Evolutionary conservation across 2,113 vertebrate species (phyloP), one percentile per base, ranked within the genome.

Genomic region (Rhipidura dahli): DNA sequence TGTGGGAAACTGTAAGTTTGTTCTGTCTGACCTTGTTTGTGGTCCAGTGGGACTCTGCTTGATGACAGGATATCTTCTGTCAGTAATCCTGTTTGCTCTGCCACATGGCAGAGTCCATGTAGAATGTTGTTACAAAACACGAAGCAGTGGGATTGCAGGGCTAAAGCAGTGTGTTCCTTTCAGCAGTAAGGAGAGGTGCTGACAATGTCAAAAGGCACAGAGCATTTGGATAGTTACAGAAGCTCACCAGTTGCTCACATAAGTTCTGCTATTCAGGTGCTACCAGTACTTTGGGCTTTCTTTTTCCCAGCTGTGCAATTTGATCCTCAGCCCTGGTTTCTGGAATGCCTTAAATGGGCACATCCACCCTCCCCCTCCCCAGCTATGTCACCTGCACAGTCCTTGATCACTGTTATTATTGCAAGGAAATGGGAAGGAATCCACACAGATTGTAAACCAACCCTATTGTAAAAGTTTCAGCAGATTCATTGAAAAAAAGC

Each of bases 1-100:
- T 16, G 53, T 60, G 26, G 37, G 53, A 60, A 30, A 64, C 6
- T 30, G 39, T 26, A 84, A 89, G 8, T 87, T 92, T 96, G 44
- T 71, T 93, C 86, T 88, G 1, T 68, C 71, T 95, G 86, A 83
- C 86, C 89, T 96, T 94, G 89, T 31, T 76, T 76, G 31, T 51
- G 27, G 71, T 65, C 49, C 49, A 47, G 44, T 49, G 40, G 37
- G 71, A 79, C 45, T 84, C 40, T 47, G 44, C 75, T 85, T 85
- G 53, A 37, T 83, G 45, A 44, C 18, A 5, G 27, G 42, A 22
- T 35, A 75, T 20, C 37, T 90, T 68, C 44, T 51, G 49, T 72
- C 79, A 57, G 61, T 68, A 79, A 70, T 21, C 12, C 22, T 87
- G 47, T 93, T 94, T 96, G 50, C n/a, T 89, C 90, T 94, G 28